Evolutionary conservation across 2,113 vertebrate species (phyloP).

Genomic region (Cyanocitta stelleri): DNA sequence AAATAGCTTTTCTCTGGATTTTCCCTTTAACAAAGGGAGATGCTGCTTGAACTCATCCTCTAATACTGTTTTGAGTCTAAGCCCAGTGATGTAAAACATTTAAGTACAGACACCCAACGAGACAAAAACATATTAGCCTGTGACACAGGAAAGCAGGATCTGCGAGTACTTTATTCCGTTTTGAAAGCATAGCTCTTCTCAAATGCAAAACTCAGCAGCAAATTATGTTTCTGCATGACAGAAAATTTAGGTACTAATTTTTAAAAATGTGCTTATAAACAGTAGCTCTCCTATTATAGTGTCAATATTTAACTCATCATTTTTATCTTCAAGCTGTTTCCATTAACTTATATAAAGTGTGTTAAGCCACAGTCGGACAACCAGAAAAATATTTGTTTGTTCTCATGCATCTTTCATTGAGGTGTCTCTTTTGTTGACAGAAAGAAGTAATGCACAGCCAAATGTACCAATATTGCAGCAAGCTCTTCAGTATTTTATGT

Average conservation of each 20-base stretch:
- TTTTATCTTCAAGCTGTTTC: not conserved
- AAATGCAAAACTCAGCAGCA: not conserved
- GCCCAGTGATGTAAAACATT: not conserved
- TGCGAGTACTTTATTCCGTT: not conserved
- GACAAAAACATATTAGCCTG: not conserved
- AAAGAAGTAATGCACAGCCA: not conserved
- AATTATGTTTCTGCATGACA: not conserved
- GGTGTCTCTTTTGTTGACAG: not conserved
- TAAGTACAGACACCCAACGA: not conserved
- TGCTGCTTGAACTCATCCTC: not conserved
- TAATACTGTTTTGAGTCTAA: not conserved
- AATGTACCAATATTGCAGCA: not conserved
- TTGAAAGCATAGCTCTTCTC: not conserved
- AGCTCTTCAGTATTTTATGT: not conserved
- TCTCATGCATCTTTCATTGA: conserved; percentile 6
- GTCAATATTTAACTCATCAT: not conserved
- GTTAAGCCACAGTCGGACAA: not conserved
- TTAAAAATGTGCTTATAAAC: not conserved
- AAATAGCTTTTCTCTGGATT: not conserved
- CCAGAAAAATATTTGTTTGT: conserved; percentile 6
- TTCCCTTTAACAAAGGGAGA: not conserved
- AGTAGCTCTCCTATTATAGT: not conserved
- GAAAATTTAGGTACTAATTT: not conserved
- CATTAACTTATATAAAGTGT: not conserved
- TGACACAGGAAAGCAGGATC: not conserved